Conservation (phyloP, 2,888 invertebrate genomes). For the Platypus cylindrus region DNA sequence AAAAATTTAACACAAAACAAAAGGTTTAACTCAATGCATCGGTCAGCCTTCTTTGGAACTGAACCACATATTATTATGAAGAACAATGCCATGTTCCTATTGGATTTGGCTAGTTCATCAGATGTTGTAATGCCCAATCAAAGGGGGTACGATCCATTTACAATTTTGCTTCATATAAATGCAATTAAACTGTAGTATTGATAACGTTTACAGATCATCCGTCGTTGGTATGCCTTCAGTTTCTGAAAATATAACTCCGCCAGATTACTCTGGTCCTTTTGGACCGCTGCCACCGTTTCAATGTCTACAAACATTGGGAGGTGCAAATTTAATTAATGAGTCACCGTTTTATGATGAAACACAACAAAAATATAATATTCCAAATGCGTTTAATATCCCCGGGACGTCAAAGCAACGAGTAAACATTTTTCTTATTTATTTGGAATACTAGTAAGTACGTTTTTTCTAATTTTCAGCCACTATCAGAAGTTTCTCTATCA, state of each 20-base stretch:
- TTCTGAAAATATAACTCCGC: conserved; percentile 44
- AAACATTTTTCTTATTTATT: conserved; percentile 14
- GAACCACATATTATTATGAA: conserved; percentile 60
- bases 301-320: conserved; percentile 43
- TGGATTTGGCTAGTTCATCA: conserved; percentile 75
- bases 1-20: conserved; percentile 29
- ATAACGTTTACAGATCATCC: conserved; percentile 20
- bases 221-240: conserved; percentile 38
- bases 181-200: not conserved
- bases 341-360: conserved; percentile 37
- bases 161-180: not conserved
- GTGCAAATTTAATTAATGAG: conserved; percentile 24
- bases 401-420: conserved; percentile 34
- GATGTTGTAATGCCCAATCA: conserved; percentile 32
- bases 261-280: conserved; percentile 41
- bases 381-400: conserved; percentile 27
- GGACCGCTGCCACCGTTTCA: conserved; percentile 46
- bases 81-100: conserved; percentile 86
- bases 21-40: conserved; percentile 21
- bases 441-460: conserved; percentile 3
- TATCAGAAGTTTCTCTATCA: conserved; percentile 42
- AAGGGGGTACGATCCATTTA: conserved; percentile 20
- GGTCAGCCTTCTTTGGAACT: conserved; percentile 29
- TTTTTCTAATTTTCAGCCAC: conserved; percentile 31
- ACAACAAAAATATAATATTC: conserved; percentile 33